Base-by-base conservation (phyloP, 2,888 invertebrate species). In the Shargacucullia verbasci region DNA sequence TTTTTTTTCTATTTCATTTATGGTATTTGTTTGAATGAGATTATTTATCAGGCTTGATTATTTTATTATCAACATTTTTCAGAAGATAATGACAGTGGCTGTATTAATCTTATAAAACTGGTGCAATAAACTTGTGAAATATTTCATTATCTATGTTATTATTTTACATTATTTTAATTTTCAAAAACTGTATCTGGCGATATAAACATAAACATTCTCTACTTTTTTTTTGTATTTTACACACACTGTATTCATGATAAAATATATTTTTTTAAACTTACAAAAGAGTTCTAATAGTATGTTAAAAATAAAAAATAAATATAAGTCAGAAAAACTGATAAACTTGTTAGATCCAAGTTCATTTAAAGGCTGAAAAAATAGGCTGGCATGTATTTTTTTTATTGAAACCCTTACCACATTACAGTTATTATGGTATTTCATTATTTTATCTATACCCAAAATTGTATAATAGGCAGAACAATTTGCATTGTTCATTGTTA, bases 91-190 rank as follows among this genome's bases (percentile, higher is more conserved):
- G 11, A 7, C 0, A 4, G 13, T 8, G 25, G 15, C 47, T 40
- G 4, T 40, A 37, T 47, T 40, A 57, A 57, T 57, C 40, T 70
- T 13, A 10, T 7, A 13, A 13, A 63, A 52, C 34, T 53, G 10
- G 44, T 35, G 27, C 35, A 34, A 34, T 49, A 12, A 43, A 39
- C 11, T 12, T 9, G 31, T 34, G 7, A 35, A 34, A n/a, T n/a
- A 33, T 47, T 45, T n/a, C n/a, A n/a, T n/a, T 12, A 1, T 33
- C 4, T 10, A 12, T 12, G 34, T 6, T 25, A 33, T 27, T 20
- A 20, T n/a, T n/a, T n/a, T n/a, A 20, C 20, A 20, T n/a, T n/a
- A 20, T 20, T 20, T 20, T 20, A 3, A 3, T 20, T 31, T 11
- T 4, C n/a, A 20, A 13, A n/a, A 27, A 31, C 14, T 34, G 33